Base-by-base conservation (phyloP, 2,797 vertebrate genomes). In the Columba guinea region DNA sequence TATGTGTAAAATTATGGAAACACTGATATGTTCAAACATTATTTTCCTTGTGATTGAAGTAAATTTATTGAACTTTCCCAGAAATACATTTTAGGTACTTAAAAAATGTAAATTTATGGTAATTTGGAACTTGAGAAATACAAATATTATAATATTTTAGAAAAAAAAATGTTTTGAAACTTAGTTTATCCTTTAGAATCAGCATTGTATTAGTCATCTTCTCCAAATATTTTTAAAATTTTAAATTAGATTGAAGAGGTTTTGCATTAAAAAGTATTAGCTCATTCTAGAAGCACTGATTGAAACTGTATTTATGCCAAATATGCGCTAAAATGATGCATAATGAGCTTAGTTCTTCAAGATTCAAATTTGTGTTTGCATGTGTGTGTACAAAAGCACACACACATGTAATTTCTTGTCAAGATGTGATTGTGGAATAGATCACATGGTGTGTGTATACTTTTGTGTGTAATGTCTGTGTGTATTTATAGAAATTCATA, bases 91-190 rank as follows among this genome's bases (percentile, higher is more conserved):
- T 51, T 16, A 8, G 11, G 12, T 65, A 62, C 49, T 44, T 88
- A 51, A 51, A 84, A 84, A 74, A 89, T 77, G 68, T 56, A 73
- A 92, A 90, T 82, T 32, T 79, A 73, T 92, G 79, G 8, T 68
- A 87, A 87, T 86, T 90, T 71, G 30, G 34, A 86, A n/a, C 9
- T 32, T 78, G 16, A 91, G 56, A 91, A 81, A 74, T 24, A 79
- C 5, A 91, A 89, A 83, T 44, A 70, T 2, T 1, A 74, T 10
- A 80, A 10, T 74, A 46, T 70, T 94, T 87, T 51, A 60, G 56
- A 79, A 79, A 84, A 84, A 39, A 4, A 49, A 1, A 46, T 35
- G n/a, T 34, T 62, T 39, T 56, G 1, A 34, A 80, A 28, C 8
- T 58, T 23, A 67, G 6, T 7, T 73, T 22, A 46, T 63, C 5